Base-by-base conservation (phyloP, 2,888 invertebrate species). In the Lydus trimaculatus region DNA sequence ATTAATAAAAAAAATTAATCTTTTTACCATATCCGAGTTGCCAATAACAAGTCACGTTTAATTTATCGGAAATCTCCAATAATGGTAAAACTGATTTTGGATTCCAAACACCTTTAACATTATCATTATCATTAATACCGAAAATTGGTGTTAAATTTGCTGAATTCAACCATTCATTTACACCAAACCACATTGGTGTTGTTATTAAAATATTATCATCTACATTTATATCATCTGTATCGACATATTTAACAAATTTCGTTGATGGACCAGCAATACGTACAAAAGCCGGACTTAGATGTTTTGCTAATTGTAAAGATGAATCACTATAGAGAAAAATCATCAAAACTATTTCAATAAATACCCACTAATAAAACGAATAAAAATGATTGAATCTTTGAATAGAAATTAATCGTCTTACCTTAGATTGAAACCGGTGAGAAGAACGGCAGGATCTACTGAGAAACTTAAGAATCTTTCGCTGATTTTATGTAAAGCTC, bases 391-490 rank as follows among this genome's bases (percentile, higher is more conserved):
- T 52, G 52, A 33, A 39, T 52, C 11, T 23, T 52, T 6, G 15
- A 25, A 28, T 20, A 59, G 13, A 43, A 67, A 39, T 69, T 62
- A 65, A 64, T 56, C 8, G 67, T 81, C 84, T 83, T 82, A 87
- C 87, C 84, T 85, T 39, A 85, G 76, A 74, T 81, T 83, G 71
- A 85, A 83, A 74, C 85, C 86, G 63, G 85, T 85, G 73, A 88
- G 87, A 67, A 93, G 81, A 79, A 90, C 87, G 63, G 88, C 89
- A 0, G 93, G 93, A 79, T 92, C 92, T 7, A 94, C 85, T 0
- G 91, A 90, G 72, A 94, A 88, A 83, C 94, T 94, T 15, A 94
- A 83, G 82, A 93, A 94, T 78, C 89, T 89, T 63, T 89, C 90
- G 77, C 90, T 91, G 1, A 93, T 90, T 68, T 88, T 81, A 75